Evolutionary conservation across 1,140 invertebrate species (phyloP).

Genomic region (Atta colombica): DNA sequence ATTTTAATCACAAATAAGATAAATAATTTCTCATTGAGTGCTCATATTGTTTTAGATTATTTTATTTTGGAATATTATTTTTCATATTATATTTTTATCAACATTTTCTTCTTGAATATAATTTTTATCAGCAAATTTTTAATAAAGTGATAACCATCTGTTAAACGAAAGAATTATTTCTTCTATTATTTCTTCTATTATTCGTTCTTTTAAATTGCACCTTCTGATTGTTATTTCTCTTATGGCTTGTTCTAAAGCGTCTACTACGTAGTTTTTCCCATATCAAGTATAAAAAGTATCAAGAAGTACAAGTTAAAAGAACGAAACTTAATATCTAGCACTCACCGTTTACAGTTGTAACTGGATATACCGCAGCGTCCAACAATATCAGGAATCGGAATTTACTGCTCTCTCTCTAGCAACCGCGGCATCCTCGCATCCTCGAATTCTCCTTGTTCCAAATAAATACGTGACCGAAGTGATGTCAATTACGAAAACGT

Average conservation of each 20-base stretch:
- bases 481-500: not conserved
- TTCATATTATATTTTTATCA: not conserved
- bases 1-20: not conserved
- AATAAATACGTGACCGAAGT: not conserved
- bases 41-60: not conserved
- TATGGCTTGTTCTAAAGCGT: not conserved
- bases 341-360: not conserved
- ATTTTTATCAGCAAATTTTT: not conserved
- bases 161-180: not conserved
- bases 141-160: not conserved
- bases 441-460: not conserved
- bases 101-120: not conserved
- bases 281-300: not conserved
- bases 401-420: not conserved
- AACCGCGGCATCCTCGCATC: not conserved
- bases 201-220: conserved; percentile 5
- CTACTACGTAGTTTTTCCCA: not conserved
- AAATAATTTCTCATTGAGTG: not conserved
- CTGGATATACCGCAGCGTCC: not conserved
- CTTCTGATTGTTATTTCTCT: not conserved
- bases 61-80: not conserved
- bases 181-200: conserved; percentile 1
- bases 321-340: conserved; percentile 7
- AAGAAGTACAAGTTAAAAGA: conserved; percentile 1
- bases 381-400: not conserved